A percentile compares a stretch with the other conserved stretches of the same genome.
Conservation (phyloP, 2,113 vertebrate genomes). For the Phylloscopus trochiloides region DNA sequence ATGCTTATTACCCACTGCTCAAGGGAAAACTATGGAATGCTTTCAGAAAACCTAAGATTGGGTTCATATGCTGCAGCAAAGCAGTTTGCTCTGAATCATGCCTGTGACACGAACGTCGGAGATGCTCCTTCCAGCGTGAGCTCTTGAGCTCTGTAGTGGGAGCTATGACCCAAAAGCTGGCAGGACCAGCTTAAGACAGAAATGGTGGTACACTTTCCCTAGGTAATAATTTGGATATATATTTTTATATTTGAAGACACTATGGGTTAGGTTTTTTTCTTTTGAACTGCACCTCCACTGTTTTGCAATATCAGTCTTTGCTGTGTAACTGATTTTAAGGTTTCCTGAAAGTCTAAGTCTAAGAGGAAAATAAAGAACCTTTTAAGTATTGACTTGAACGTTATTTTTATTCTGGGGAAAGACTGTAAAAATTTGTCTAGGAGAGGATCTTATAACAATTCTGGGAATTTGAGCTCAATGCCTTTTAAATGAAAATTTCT, state of each 20-base stretch:
- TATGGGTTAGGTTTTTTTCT: neutral
- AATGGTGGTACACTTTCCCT: slow-evolving; percentile 2
- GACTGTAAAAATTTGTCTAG: neutral
- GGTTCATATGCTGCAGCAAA: neutral
- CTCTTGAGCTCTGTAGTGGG: slow-evolving; percentile 10
- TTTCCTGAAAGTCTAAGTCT: neutral
- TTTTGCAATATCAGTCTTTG: neutral
- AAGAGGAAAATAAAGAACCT: slow-evolving; percentile 44
- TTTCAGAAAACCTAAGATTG: slow-evolving; percentile 18
- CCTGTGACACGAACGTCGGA: neutral
- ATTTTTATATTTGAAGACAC: slow-evolving; percentile 60
- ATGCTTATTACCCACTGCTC: neutral
- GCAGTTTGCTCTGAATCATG: neutral
- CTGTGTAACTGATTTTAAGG: slow-evolving; percentile 32
- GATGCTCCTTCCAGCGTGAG: slow-evolving; percentile 10
- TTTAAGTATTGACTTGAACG: slow-evolving; percentile 30
- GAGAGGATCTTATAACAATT: neutral
- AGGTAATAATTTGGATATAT: slow-evolving; percentile 3
- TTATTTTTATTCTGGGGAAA: neutral
- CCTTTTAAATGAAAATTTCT: neutral
- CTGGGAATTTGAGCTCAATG: neutral
- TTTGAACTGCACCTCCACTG: neutral
- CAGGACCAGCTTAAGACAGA: slow-evolving; percentile 45
- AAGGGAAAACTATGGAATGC: neutral
- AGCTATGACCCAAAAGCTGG: slow-evolving; percentile 50